Conservation (phyloP, 2,797 vertebrate genomes). For the Chaunax sp. region DNA sequence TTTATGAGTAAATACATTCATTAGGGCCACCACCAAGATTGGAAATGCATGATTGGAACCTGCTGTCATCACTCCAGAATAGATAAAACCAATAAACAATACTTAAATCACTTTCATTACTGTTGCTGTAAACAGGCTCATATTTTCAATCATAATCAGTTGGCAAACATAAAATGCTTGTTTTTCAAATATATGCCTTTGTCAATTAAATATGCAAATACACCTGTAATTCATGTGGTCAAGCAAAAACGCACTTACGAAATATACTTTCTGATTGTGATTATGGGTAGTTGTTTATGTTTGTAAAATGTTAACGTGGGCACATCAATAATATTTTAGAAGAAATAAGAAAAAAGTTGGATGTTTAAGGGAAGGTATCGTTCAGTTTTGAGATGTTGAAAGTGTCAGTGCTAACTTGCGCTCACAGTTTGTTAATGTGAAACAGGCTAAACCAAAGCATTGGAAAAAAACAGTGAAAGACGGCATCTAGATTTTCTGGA, state of each 20-base stretch:
- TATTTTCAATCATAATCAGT: neutral
- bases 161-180: too few species aligned
- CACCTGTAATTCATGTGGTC: neutral
- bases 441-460: too few species aligned
- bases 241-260: too few species aligned
- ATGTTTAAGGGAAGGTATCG: slow-evolving; percentile 2
- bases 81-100: neutral
- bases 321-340: neutral
- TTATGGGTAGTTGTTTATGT: neutral
- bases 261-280: neutral
- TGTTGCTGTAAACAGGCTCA: neutral
- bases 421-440: too few species aligned
- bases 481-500: too few species aligned
- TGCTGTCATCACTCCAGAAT: neutral
- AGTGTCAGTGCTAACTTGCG: too few species aligned
- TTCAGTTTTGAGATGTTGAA: too few species aligned
- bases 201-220: too few species aligned
- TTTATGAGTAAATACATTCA: neutral
- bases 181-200: too few species aligned
- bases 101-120: neutral
- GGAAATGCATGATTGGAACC: too few species aligned
- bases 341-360: neutral
- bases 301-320: neutral
- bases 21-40: neutral
- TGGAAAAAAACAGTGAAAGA: too few species aligned